phyloP scores from a whole-genome alignment of 1,140 invertebrate species.

The Temnothorax longispinosus region DNA sequence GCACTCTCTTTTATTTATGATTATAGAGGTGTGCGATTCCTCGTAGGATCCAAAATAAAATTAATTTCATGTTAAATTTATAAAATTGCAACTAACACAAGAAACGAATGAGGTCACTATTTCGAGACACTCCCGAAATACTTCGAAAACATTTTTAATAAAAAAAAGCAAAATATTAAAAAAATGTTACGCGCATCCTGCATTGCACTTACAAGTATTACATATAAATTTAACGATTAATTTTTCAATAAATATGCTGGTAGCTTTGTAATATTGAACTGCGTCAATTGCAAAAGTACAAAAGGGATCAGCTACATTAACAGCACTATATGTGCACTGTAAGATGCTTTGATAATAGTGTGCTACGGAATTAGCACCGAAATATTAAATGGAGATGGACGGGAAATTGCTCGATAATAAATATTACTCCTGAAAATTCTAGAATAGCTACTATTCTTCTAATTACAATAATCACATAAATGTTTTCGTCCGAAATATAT shows the following conservation, averaged over 20 bases:
- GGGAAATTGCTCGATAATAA: slow-evolving; percentile 68
- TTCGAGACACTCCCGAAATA: neutral
- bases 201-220: neutral
- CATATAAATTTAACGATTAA: slow-evolving; percentile 4
- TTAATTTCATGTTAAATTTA: slow-evolving; percentile 1
- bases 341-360: slow-evolving; percentile 36
- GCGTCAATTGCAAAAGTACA: slow-evolving; percentile 31
- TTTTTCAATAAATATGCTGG: slow-evolving; percentile 9
- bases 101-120: neutral
- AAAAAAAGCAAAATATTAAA: slow-evolving; percentile 20
- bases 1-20: slow-evolving; percentile 59
- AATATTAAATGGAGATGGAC: slow-evolving; percentile 36
- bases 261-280: neutral
- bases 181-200: neutral
- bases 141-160: neutral
- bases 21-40: slow-evolving; percentile 48
- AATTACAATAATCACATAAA: slow-evolving; percentile 58
- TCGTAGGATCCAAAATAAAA: neutral
- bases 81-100: neutral
- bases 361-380: slow-evolving; percentile 49
- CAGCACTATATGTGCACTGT: slow-evolving; percentile 43
- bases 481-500: slow-evolving; percentile 70
- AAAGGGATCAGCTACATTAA: slow-evolving; percentile 45
- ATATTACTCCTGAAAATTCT: slow-evolving; percentile 66
- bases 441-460: slow-evolving; percentile 56